Evolutionary conservation across 30 jellyfish, hydroid and myxozoan genomes (phyloP), one percentile per base, ranked within the genome.

Genomic region (Sanderia malayensis): DNA sequence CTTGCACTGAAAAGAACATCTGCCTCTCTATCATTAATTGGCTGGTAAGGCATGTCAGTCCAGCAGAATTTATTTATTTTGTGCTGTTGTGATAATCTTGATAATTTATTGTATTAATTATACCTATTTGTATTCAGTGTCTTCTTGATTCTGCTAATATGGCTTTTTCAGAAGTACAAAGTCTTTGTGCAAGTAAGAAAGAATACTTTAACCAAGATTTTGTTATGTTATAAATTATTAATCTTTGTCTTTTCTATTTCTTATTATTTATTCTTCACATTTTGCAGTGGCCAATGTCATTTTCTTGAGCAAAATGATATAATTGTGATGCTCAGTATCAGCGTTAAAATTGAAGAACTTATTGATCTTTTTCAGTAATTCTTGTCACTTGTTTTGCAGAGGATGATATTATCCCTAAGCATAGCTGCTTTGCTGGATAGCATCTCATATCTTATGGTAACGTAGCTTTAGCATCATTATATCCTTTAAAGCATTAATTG

Each of bases 351-450:
- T n/a, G n/a, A n/a, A n/a, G n/a, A n/a, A n/a, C n/a, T n/a, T n/a
- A n/a, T n/a, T n/a, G n/a, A n/a, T n/a, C n/a, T n/a, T n/a, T n/a
- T n/a, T n/a, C n/a, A n/a, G n/a, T n/a, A 37, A 13, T 37, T n/a
- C 22, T 49, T 26, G n/a, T 3, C 25, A 2, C 22, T 57, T 80
- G 24, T 55, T 55, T 47, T 90, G 24, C 87, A 90, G 87, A 72
- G 98, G 32, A 68, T 90, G 85, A 72, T 90, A 4, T 63, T 90
- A 44, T 70, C 77, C 6, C 76, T 90, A 26, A 86, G 92, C 23
- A 57, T 90, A 7, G 91, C 98, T 20, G 98, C 98, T 28, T 80
- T 92, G 1, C 81, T 90, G 24, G 93, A 83, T 70, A 75, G 98
- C 45, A 45, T 90, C 23, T 60, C 95, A 19, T 90, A 72, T 41